These are phyloP conservation scores for Drosophila rubida DNA, from an alignment of 2,888 invertebrate species.

Conservation along the genomic window DNA sequence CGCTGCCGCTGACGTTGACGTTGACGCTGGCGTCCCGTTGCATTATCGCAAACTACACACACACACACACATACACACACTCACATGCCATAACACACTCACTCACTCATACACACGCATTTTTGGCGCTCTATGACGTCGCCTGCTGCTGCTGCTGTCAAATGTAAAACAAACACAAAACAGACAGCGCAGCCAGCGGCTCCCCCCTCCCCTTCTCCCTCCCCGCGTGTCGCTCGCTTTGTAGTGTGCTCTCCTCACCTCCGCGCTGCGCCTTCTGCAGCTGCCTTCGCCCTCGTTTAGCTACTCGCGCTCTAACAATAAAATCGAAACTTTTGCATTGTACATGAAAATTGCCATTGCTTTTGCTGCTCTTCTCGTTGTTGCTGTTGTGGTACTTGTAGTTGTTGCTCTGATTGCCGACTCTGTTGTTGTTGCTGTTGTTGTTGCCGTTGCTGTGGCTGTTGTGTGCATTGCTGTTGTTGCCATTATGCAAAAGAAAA, in stretches of 20 bases:
- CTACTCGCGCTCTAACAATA: constrained; percentile 63
- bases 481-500: constrained; percentile 75
- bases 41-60: constrained; percentile 63
- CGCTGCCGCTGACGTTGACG: constrained; percentile 5
- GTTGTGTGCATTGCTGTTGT: constrained; percentile 27
- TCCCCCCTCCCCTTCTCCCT: background rate
- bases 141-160: constrained; percentile 42
- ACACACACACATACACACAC: constrained; percentile 44
- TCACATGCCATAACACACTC: too few relatives aligned
- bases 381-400: constrained; percentile 8
- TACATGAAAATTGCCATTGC: constrained; percentile 70
- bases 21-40: constrained; percentile 52
- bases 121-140: constrained; percentile 31
- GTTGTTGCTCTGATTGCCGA: constrained; percentile 2
- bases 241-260: background rate
- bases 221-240: background rate
- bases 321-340: constrained; percentile 78
- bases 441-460: constrained; percentile 23
- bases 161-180: constrained; percentile 63
- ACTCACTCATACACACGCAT: constrained; percentile 15
- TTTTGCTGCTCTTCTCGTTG: constrained; percentile 25
- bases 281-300: constrained; percentile 1
- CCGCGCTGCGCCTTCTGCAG: background rate
- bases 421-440: constrained; percentile 35
- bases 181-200: constrained; percentile 45